phyloP scores from a whole-genome alignment of 2,888 invertebrate genomes.

The Netelia fuscicornis region DNA sequence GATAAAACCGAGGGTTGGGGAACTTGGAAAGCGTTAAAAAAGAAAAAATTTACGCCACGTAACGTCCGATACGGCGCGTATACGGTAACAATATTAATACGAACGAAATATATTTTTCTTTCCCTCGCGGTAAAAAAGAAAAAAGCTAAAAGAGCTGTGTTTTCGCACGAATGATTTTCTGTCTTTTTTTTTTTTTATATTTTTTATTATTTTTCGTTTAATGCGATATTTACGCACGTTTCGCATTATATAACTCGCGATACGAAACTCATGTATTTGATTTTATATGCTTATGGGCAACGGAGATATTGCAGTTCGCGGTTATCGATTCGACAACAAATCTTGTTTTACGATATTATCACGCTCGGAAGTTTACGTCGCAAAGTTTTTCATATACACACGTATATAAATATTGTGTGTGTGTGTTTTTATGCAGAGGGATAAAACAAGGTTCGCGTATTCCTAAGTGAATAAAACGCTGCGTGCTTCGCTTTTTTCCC shows the following conservation, averaged over 20 bases:
- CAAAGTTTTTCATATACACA: constrained; percentile 16
- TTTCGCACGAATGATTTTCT: no score
- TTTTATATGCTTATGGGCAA: constrained; percentile 6
- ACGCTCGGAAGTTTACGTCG: constrained; percentile 33
- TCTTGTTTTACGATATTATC: constrained; percentile 61
- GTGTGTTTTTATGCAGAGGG: neutral
- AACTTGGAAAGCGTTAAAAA: neutral
- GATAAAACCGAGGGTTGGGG: constrained; percentile 22
- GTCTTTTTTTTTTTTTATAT: neutral
- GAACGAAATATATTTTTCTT: neutral
- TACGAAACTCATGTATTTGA: neutral
- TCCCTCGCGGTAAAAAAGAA: neutral
- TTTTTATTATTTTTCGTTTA: neutral
- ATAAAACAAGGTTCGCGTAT: constrained; percentile 10
- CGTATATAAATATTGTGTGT: neutral
- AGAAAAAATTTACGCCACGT: neutral
- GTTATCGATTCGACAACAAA: constrained; percentile 57
- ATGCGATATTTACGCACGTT: neutral
- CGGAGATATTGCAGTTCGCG: constrained; percentile 23
- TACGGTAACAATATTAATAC: neutral
- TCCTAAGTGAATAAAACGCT: constrained; percentile 52
- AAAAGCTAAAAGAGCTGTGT: no score
- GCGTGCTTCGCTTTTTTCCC: constrained; percentile 26
- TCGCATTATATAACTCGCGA: neutral
- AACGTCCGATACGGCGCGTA: neutral